A percentile compares a stretch with the other conserved stretches of the same genome.
These are phyloP conservation scores for Rhabditoides inermis DNA, from an alignment of 2,888 invertebrate species.

Conservation along the genomic window DNA sequence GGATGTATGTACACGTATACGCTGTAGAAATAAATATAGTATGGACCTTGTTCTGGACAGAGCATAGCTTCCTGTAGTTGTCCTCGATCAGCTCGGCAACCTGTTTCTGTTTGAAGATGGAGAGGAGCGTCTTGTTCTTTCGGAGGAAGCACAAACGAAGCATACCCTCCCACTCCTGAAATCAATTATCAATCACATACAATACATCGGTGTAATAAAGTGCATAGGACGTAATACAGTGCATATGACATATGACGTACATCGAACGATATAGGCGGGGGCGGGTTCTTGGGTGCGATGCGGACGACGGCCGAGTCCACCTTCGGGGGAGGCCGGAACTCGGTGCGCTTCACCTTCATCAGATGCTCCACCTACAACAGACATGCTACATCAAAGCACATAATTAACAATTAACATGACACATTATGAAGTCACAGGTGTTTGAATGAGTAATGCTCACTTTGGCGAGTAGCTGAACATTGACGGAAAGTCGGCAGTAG, in stretches of 20 bases:
- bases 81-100: slow-evolving; percentile 71
- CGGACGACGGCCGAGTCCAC: slow-evolving; percentile 93
- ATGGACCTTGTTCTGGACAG: slow-evolving; percentile 70
- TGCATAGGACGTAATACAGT: neutral
- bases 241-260: slow-evolving; percentile 7
- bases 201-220: neutral
- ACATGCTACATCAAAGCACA: neutral
- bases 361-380: slow-evolving; percentile 58
- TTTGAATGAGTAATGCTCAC: too few relatives aligned
- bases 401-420: neutral
- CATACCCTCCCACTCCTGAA: slow-evolving; percentile 91
- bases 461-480: slow-evolving; percentile 85
- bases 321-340: slow-evolving; percentile 95
- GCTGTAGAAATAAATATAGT: neutral
- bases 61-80: slow-evolving; percentile 81
- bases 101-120: slow-evolving; percentile 70
- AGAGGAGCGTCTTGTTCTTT: slow-evolving; percentile 89
- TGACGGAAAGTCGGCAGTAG: slow-evolving; percentile 88
- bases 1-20: neutral
- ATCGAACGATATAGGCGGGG: slow-evolving; percentile 61
- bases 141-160: slow-evolving; percentile 86
- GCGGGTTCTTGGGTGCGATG: slow-evolving; percentile 91
- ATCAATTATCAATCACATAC: too few relatives aligned
- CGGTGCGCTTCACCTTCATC: slow-evolving; percentile 83
- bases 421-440: neutral